Percentiles rank a stretch among this genome's conserved stretches.
These are phyloP conservation scores for Allygus modestus DNA, from an alignment of 2,888 invertebrate genomes.

Conservation along the genomic window DNA sequence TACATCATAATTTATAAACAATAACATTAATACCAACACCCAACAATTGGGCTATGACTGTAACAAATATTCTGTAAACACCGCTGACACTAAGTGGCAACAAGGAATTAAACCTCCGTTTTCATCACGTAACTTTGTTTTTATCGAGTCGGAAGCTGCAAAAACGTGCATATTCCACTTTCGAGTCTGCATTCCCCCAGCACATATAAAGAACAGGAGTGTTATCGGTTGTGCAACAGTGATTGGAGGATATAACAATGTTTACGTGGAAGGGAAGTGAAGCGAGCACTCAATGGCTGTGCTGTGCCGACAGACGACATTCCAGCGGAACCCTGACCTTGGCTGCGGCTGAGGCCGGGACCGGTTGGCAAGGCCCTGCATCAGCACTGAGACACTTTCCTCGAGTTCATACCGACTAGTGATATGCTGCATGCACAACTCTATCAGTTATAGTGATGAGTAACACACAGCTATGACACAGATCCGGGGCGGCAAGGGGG, in stretches of 20 bases:
- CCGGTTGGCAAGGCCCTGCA: neutral
- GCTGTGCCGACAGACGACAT: constrained; percentile 15
- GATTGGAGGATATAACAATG: neutral
- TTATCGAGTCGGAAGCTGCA: constrained; percentile 15
- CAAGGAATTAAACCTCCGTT: too few species aligned
- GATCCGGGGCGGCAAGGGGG: too few species aligned
- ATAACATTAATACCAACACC: too few species aligned
- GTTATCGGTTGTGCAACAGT: neutral
- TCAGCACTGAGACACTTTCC: too few species aligned
- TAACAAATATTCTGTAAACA: too few species aligned
- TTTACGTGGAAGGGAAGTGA: neutral
- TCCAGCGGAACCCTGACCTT: constrained; percentile 14
- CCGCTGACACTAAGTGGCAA: too few species aligned
- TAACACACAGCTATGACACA: too few species aligned
- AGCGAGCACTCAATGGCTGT: neutral
- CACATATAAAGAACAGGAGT: neutral
- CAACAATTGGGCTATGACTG: too few species aligned
- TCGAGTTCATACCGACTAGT: too few species aligned
- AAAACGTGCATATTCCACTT: neutral
- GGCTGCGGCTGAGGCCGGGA: neutral
- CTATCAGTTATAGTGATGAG: too few species aligned
- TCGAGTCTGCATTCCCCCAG: constrained; percentile 1
- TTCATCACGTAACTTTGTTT: neutral
- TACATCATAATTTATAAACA: too few species aligned
- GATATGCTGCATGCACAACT: too few species aligned